These are phyloP conservation scores for Spisula subtruncata DNA, from an alignment of 2,888 invertebrate genomes.

Conservation along the genomic window DNA sequence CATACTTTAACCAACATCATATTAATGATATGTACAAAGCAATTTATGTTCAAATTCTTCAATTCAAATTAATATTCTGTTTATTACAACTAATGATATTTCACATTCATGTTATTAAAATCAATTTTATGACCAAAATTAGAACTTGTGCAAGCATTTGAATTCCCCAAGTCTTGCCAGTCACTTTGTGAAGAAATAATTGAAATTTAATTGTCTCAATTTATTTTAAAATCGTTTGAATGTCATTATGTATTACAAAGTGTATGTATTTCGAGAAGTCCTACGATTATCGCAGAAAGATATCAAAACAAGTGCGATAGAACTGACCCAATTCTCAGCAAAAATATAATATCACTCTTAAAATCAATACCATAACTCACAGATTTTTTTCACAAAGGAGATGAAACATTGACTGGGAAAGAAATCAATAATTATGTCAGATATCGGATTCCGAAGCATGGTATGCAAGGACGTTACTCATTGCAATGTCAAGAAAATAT, in stretches of 20 bases:
- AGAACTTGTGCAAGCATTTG: too few relatives aligned
- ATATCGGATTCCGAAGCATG: neutral
- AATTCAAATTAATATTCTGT: neutral
- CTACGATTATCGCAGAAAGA: neutral
- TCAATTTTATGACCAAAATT: neutral
- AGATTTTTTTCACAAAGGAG: neutral
- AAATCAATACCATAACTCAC: neutral
- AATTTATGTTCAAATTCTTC: too few relatives aligned
- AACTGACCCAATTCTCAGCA: neutral
- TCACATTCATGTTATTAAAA: neutral
- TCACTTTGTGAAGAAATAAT: too few relatives aligned
- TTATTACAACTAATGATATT: neutral
- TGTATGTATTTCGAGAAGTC: neutral
- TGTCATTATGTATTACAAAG: too few relatives aligned
- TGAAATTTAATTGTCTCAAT: too few relatives aligned
- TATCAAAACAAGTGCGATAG: neutral
- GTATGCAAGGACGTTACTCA: neutral
- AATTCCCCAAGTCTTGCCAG: too few relatives aligned
- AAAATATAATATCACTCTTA: neutral
- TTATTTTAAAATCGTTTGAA: too few relatives aligned
- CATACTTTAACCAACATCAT: too few relatives aligned
- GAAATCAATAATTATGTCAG: constrained; percentile 1
- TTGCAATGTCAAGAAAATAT: neutral
- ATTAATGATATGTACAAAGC: too few relatives aligned
- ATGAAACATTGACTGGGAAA: neutral